A percentile compares a stretch with the other conserved stretches of the same genome.
Evolutionary conservation across 2,888 invertebrate genomes (phyloP).

Genomic region (Euplexia lucipara): DNA sequence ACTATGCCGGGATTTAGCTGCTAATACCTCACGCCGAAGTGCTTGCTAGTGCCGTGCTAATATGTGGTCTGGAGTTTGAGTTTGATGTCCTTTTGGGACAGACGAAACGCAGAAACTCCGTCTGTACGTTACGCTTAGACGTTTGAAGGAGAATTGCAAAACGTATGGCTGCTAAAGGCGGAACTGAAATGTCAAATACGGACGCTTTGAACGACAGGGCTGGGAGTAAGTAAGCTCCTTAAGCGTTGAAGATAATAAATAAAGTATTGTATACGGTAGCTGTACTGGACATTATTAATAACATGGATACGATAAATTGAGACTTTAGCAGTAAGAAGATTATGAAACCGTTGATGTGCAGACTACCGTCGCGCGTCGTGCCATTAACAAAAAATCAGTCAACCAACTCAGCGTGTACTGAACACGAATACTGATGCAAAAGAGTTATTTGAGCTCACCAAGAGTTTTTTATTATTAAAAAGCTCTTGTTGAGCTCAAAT

Average conservation of each 20-base stretch:
- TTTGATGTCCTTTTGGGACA: slow-evolving; percentile 49
- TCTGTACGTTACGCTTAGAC: no score
- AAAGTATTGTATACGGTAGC: neutral
- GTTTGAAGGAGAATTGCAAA: slow-evolving; percentile 24
- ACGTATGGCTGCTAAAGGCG: slow-evolving; percentile 22
- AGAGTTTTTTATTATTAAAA: no score
- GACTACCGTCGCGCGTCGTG: neutral
- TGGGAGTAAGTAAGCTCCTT: slow-evolving; percentile 13
- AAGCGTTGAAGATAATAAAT: neutral
- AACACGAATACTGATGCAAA: no score
- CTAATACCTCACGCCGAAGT: slow-evolving; percentile 68
- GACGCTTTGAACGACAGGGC: neutral
- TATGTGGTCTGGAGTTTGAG: slow-evolving; percentile 49
- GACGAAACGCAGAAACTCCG: slow-evolving; percentile 39
- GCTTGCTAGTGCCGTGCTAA: slow-evolving; percentile 61
- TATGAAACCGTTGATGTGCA: neutral
- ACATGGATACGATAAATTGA: neutral
- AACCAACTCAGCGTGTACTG: neutral
- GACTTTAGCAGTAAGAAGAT: neutral
- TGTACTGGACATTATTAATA: neutral
- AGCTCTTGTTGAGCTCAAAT: no score
- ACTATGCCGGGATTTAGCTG: slow-evolving; percentile 78
- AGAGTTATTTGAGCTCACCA: no score
- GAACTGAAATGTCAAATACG: slow-evolving; percentile 44
- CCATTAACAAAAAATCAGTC: neutral